Conservation (phyloP, 1,140 invertebrate genomes). For the Nymphalis io region DNA sequence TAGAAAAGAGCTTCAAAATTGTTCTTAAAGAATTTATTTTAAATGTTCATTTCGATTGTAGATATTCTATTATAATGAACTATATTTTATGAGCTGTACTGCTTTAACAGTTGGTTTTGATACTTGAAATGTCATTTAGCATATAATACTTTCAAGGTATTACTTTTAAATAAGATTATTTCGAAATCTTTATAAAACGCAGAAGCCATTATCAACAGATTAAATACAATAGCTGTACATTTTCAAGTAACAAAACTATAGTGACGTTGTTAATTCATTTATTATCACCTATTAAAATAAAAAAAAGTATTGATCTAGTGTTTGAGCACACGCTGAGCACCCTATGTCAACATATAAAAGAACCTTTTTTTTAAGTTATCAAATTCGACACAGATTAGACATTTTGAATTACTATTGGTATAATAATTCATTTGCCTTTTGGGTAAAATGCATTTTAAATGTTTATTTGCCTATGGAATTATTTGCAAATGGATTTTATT, state of each 20-base stretch:
- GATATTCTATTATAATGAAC: neutral
- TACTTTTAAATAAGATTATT: too few species aligned
- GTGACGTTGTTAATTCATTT: constrained; percentile 1
- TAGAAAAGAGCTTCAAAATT: too few species aligned
- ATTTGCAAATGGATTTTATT: too few species aligned
- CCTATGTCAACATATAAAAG: neutral
- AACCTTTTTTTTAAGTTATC: neutral
- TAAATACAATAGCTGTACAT: neutral
- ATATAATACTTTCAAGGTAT: neutral
- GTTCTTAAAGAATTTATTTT: too few species aligned
- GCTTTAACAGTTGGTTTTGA: constrained; percentile 15
- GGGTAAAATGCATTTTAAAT: too few species aligned
- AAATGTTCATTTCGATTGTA: neutral
- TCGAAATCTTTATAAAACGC: neutral
- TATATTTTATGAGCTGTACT: constrained; percentile 17
- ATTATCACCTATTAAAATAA: constrained; percentile 12
- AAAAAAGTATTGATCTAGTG: constrained; percentile 18
- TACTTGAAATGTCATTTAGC: constrained; percentile 17
- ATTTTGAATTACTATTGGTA: neutral
- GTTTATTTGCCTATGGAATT: too few species aligned
- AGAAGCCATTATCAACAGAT: neutral
- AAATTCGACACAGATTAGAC: neutral
- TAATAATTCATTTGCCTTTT: neutral
- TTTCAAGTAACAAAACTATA: constrained; percentile 18
- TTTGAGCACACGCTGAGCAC: constrained; percentile 21